Percentiles rank a stretch among this genome's conserved stretches.
Evolutionary conservation across 2,888 invertebrate genomes (phyloP).

Genomic region (Homarus gammarus): DNA sequence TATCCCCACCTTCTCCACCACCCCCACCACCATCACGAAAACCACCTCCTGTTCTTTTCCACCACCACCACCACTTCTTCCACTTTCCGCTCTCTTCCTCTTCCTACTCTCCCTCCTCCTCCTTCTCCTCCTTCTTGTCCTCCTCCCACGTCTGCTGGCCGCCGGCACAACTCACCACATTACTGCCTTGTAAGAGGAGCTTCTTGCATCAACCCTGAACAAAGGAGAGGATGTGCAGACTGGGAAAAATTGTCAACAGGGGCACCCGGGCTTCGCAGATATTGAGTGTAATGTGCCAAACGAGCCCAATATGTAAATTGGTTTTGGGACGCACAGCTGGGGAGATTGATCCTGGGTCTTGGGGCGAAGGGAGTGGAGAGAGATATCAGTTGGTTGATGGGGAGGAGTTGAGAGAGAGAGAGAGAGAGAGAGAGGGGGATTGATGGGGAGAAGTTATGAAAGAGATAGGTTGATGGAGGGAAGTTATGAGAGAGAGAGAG

Average conservation of each 20-base stretch:
- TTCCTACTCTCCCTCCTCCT: not conserved
- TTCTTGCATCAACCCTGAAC: not conserved
- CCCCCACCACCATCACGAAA: not conserved
- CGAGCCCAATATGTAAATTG: constrained; percentile 25
- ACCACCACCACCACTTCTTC: not conserved
- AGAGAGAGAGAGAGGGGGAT: not conserved
- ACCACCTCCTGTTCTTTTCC: not conserved
- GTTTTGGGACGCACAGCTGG: not conserved
- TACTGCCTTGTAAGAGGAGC: not conserved
- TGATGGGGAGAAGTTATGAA: not conserved
- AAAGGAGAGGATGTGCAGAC: not conserved
- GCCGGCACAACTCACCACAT: not conserved
- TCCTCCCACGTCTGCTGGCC: not conserved
- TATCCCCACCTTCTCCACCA: not conserved
- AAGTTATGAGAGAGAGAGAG: not conserved
- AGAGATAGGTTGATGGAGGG: not conserved
- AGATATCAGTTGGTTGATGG: not conserved
- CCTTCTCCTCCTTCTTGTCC: not conserved
- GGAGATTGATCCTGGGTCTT: constrained; percentile 17
- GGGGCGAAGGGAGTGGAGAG: not conserved
- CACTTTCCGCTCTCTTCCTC: not conserved
- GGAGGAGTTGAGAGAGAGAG: not conserved
- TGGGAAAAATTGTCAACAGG: not conserved
- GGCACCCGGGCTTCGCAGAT: not conserved
- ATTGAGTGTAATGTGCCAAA: constrained; percentile 32